A percentile compares a stretch with the other conserved stretches of the same genome.
phyloP scores from a whole-genome alignment of 2,113 vertebrate genomes.

The Vulpes vulpes region DNA sequence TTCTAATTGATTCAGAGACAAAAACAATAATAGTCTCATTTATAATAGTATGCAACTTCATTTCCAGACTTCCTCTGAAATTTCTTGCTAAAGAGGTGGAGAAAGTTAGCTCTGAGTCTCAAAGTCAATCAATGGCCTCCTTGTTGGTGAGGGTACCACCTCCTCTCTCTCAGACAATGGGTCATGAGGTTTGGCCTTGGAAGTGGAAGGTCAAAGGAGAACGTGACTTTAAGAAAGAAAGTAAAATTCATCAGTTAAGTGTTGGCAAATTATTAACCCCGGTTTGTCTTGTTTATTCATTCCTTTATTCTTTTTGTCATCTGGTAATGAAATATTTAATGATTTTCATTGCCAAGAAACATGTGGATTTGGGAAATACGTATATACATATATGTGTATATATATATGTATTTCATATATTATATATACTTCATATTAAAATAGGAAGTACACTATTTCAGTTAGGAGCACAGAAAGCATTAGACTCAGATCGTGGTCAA shows the following conservation, averaged over 20 bases:
- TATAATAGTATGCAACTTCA: background rate
- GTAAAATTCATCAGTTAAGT: background rate
- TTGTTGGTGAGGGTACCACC: slow-evolving; percentile 36
- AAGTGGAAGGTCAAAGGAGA: slow-evolving; percentile 59
- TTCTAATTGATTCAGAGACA: background rate
- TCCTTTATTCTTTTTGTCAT: background rate
- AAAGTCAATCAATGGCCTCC: background rate
- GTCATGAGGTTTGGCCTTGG: slow-evolving; percentile 34
- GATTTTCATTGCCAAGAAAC: background rate
- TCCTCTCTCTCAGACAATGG: slow-evolving; percentile 47
- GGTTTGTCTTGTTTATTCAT: background rate
- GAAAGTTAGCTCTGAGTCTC: background rate
- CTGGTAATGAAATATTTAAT: background rate
- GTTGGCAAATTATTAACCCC: background rate
- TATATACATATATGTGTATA: too few relatives aligned
- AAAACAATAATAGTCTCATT: slow-evolving; percentile 14
- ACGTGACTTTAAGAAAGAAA: slow-evolving; percentile 29
- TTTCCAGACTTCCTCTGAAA: slow-evolving; percentile 29
- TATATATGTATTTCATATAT: background rate
- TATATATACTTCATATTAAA: background rate
- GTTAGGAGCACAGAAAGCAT: background rate
- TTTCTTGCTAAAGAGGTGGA: slow-evolving; percentile 23
- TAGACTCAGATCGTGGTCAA: background rate
- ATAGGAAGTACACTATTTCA: background rate
- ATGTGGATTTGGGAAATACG: background rate